phyloP scores from a whole-genome alignment of 2,797 vertebrate species.

The Gymnopithys bicolor region DNA sequence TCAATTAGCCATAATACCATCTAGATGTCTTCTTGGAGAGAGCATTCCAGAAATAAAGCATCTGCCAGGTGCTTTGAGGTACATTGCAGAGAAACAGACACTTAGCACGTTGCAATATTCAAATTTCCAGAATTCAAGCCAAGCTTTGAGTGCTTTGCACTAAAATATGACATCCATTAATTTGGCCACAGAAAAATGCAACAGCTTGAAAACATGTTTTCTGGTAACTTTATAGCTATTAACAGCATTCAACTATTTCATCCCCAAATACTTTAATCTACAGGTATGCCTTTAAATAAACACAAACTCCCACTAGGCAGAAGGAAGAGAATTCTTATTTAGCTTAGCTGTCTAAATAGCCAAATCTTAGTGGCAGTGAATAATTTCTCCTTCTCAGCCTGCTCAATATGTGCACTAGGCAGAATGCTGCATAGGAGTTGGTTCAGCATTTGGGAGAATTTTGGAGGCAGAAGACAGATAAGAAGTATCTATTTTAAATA shows the following conservation, averaged over 20 bases:
- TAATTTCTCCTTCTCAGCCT: not conserved
- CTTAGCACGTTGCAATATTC: not conserved
- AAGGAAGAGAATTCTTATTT: not conserved
- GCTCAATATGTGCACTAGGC: not conserved
- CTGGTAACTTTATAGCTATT: not conserved
- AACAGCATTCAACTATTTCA: not conserved
- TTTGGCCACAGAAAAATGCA: not conserved
- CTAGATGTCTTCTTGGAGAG: not conserved
- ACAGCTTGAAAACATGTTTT: not conserved
- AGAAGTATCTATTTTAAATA: not conserved
- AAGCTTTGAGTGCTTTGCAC: not conserved
- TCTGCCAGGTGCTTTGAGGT: not conserved
- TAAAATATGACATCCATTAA: not conserved
- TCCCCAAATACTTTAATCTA: not conserved
- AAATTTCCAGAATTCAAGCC: not conserved
- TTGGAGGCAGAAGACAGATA: not conserved
- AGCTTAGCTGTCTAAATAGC: not conserved
- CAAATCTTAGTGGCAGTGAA: not conserved
- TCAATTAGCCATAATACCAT: not conserved
- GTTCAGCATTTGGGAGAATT: not conserved
- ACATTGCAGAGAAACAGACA: not conserved
- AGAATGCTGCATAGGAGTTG: not conserved
- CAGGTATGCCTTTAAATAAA: not conserved
- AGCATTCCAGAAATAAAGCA: not conserved
- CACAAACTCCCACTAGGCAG: not conserved